Percentiles rank a stretch among this genome's conserved stretches.
Evolutionary conservation across 2,888 invertebrate species (phyloP).

Genomic region (Caenorhabditis becei): DNA sequence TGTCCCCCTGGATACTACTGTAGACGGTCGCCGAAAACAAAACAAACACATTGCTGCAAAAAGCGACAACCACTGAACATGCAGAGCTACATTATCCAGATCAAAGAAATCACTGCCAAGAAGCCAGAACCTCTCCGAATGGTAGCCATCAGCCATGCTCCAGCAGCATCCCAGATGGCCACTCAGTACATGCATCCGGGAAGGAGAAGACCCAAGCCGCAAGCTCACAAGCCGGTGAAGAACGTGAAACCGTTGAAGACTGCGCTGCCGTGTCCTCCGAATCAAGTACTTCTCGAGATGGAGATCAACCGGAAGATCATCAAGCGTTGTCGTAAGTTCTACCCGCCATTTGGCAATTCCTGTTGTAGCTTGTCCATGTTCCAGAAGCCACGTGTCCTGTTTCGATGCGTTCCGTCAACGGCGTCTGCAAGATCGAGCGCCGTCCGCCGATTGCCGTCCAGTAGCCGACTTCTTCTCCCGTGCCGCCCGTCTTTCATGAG

Average conservation of each 20-base stretch:
- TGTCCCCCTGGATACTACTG: conserved; percentile 69
- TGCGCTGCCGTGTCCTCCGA: conserved; percentile 57
- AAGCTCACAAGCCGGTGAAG: conserved; percentile 47
- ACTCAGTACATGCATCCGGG: conserved; percentile 59
- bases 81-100: conserved; percentile 65
- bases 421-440: conserved; percentile 64
- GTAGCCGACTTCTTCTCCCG: conserved; percentile 19
- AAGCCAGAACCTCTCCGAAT: conserved; percentile 43
- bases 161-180: conserved; percentile 37
- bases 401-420: conserved; percentile 66
- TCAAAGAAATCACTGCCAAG: conserved; percentile 52
- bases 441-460: conserved; percentile 34
- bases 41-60: conserved; percentile 70
- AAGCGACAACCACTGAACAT: conserved; percentile 60
- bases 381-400: conserved; percentile 67
- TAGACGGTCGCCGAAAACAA: conserved; percentile 58
- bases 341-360: background rate
- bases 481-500: conserved; percentile 56
- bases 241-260: conserved; percentile 50
- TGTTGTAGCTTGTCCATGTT: conserved; percentile 21
- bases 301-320: conserved; percentile 66
- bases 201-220: conserved; percentile 30
- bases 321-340: conserved; percentile 69
- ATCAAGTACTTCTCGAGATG: conserved; percentile 66
- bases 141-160: conserved; percentile 22